These are phyloP conservation scores for Danaus melanippus DNA, from an alignment of 1,140 invertebrate species.

Conservation along the genomic window DNA sequence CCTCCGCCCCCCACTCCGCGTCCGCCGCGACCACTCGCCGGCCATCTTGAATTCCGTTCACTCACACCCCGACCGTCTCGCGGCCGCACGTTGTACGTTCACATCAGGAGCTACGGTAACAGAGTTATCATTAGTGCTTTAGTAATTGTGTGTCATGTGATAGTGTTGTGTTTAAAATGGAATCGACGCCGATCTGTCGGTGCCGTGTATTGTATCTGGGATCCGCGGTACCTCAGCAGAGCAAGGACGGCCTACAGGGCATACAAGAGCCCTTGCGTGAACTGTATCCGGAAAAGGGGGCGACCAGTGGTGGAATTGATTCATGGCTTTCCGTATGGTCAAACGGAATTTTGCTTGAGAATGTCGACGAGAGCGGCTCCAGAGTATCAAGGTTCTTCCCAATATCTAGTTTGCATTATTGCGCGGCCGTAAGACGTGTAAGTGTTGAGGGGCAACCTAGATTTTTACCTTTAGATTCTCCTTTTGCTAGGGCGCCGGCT, in stretches of 20 bases:
- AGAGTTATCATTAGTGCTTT: conserved; percentile 39
- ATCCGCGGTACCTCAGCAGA: conserved; percentile 96
- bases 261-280: conserved; percentile 97
- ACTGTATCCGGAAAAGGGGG: conserved; percentile 93
- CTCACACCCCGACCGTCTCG: conserved; percentile 59
- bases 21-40: conserved; percentile 23
- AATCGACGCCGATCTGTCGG: conserved; percentile 93
- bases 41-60: conserved; percentile 70
- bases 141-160: conserved; percentile 65
- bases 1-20: conserved; percentile 22
- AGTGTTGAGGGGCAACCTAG: conserved; percentile 81
- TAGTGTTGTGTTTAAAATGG: conserved; percentile 67
- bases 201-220: conserved; percentile 98
- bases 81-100: conserved; percentile 54
- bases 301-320: conserved; percentile 93
- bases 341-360: conserved; percentile 95
- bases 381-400: conserved; percentile 97
- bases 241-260: conserved; percentile 96
- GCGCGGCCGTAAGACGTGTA: conserved; percentile 94
- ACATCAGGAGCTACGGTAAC: conserved; percentile 27
- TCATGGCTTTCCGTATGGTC: conserved; percentile 98
- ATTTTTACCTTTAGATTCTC: conserved; percentile 96
- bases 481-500: conserved; percentile 91
- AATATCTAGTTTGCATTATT: conserved; percentile 96
- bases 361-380: conserved; percentile 95